Evolutionary conservation across 2,888 invertebrate genomes (phyloP), one percentile per base, ranked within the genome.

Genomic region (Busseola fusca): DNA sequence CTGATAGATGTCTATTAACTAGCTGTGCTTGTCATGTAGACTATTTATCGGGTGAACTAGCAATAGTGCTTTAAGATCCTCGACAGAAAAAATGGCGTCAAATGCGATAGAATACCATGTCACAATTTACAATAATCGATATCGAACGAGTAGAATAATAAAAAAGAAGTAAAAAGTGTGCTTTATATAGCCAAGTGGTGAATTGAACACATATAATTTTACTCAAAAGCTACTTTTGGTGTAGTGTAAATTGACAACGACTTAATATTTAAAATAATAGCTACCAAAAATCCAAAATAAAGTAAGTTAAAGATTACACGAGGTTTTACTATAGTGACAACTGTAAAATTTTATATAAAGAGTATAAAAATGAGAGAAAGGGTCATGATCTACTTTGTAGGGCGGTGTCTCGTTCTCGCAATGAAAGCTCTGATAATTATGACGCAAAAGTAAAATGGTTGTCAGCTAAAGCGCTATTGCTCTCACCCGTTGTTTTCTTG

Each of bases 21-120:
- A 89, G 86, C 87, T 92, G 91, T 92, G 94, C 94, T 94, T 92
- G 86, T 92, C 91, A 89, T 87, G 84, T 91, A 90, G 87, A 76
- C 75, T 86, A 86, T 80, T 78, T 76, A 72, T 75, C 84, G 85
- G 74, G 83, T 84, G 84, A 40, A 40, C 25, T 21, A 45, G 42
- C 69, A 77, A 81, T 86, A 80, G 74, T 71, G 72, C 67, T 62
- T 79, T 71, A 63, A 52, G 1, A n/a, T 45, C 16, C n/a, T 16
- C n/a, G n/a, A 16, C 16, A 48, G 30, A 63, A 16, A 30, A 30
- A 21, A 30, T 18, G 5, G 9, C 2, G n/a, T 16, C n/a, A 48
- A n/a, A 16, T 16, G 21, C 9, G 27, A 30, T 25, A 5, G 21
- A 59, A 1, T 14, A 21, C 30, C 9, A n/a, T 16, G 12, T 27